phyloP scores from a whole-genome alignment of 2,797 vertebrate genomes.

The Picus viridis region DNA sequence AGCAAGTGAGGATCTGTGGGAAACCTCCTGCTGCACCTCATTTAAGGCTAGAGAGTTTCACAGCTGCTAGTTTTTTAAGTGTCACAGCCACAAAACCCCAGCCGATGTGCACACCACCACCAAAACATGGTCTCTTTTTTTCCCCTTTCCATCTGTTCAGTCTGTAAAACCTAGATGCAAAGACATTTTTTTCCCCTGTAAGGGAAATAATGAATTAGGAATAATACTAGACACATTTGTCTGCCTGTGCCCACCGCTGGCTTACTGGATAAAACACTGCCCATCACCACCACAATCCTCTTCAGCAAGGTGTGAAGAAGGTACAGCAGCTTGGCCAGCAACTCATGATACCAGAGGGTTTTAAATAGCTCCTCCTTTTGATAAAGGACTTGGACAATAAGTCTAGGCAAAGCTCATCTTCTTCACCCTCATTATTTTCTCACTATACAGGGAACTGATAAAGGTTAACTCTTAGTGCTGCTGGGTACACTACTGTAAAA shows the following conservation, averaged over 20 bases:
- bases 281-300: background rate
- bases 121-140: conserved; percentile 7
- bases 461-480: background rate
- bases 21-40: conserved; percentile 49
- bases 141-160: conserved; percentile 14
- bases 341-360: background rate
- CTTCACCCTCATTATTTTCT: background rate
- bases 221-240: background rate
- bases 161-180: conserved; percentile 39
- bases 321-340: background rate
- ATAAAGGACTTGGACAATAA: background rate
- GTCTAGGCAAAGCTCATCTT: background rate
- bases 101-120: conserved; percentile 26
- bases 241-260: background rate
- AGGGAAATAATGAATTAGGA: background rate
- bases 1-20: conserved; percentile 14
- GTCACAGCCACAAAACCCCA: conserved; percentile 51
- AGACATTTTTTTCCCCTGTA: conserved; percentile 13
- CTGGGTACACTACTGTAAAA: background rate
- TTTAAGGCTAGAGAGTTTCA: conserved; percentile 13
- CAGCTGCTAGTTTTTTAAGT: conserved; percentile 54
- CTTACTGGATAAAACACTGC: background rate
- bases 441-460: background rate
- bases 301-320: background rate
- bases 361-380: background rate